These are phyloP conservation scores for Discoglossus pictus DNA, from an alignment of 2,797 vertebrate species.

Conservation along the genomic window DNA sequence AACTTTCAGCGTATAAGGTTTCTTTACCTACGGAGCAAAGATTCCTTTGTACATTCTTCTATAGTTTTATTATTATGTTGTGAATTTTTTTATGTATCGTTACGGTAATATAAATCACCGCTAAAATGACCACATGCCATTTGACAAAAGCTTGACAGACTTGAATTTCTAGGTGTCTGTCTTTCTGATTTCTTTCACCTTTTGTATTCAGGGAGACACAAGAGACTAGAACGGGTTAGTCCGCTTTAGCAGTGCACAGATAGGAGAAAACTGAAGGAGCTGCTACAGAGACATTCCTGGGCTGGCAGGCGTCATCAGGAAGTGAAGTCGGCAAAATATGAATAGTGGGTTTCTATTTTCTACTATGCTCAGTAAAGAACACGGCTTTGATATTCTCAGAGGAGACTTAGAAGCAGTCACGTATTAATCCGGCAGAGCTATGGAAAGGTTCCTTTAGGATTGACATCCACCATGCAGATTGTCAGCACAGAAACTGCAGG, in stretches of 20 bases:
- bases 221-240: slow-evolving; percentile 16
- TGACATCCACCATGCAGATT: neutral
- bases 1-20: no score
- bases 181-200: neutral
- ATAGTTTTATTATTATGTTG: no score
- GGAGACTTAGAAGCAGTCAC: neutral
- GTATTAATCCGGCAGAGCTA: no score
- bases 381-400: neutral
- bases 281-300: neutral
- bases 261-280: neutral
- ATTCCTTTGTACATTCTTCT: no score
- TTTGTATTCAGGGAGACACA: slow-evolving; percentile 6
- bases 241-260: neutral
- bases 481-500: neutral
- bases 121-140: no score
- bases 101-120: no score
- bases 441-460: neutral
- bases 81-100: no score
- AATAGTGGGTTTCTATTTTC: slow-evolving; percentile 1
- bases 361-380: neutral
- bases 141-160: no score
- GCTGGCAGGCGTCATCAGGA: slow-evolving; percentile 22
- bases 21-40: no score
- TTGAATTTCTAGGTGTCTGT: slow-evolving; percentile 8
- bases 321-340: slow-evolving; percentile 27